Base-by-base conservation (phyloP, 2,113 vertebrate species). In the Bambusicola thoracicus region DNA sequence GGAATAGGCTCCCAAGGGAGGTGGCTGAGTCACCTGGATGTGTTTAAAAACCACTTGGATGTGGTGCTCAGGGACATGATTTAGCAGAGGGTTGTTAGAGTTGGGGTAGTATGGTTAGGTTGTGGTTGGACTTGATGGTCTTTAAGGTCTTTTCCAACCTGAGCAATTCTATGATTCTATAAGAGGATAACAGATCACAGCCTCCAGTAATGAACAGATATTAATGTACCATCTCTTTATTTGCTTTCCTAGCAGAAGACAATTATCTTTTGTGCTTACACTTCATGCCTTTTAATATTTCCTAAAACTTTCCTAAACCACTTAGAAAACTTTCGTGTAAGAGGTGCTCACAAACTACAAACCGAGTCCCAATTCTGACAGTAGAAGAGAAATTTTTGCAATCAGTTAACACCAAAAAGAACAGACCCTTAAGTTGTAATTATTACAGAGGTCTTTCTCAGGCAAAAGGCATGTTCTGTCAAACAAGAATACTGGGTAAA, bases 301-400 rank as follows among this genome's bases (percentile, higher is more conserved):
- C 20, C 3, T 15, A 81, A 68, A 86, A 6, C 15, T 41, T 62
- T 55, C 34, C 27, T 49, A 46, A 73, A 61, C 38, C 17, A 34
- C 43, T 43, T 56, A 34, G 20, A 30, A 78, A 63, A 84, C 32
- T 41, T 81, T 3, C 11, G 29, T 3, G 25, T 8, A 72, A 1
- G 7, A 49, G 11, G 6, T 63, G 27, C 22, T 13, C 56, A 67
- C 5, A 51, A 74, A 66, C 0, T 0, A 43, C 2, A 7, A 29
- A 49, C 19, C 55, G 0, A 36, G 51, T 58, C 32, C 17, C 16
- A n/a, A 44, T 67, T 13, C n/a, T 58, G n/a, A 62, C 7, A 87
- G 32, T 4, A 43, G 78, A 24, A 0, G 69, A 63, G 36, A 84
- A 53, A n/a, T 59, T 46, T 76, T 63, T 58, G 32, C 32, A 86